phyloP scores from a whole-genome alignment of 1,140 invertebrate genomes.

The Bombus haemorrhoidalis region DNA sequence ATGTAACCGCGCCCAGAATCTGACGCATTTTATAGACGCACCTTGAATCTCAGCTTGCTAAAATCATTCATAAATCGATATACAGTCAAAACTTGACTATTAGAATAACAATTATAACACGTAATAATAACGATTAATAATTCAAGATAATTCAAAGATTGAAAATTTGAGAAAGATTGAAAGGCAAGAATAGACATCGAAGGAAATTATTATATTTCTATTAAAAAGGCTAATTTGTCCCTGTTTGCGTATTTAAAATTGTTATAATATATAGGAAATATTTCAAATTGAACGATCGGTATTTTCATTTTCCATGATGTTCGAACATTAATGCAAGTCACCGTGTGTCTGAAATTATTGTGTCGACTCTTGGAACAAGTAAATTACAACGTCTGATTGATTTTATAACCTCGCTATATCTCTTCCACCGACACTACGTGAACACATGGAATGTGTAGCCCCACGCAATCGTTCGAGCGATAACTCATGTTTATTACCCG shows the following conservation, averaged over 20 bases:
- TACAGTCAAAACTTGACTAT: background rate
- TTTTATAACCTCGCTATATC: background rate
- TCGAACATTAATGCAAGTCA: background rate
- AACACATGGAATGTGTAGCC: slow-evolving; percentile 29
- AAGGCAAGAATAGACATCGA: no score
- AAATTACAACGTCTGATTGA: background rate
- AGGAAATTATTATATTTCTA: no score
- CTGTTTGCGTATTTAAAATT: no score
- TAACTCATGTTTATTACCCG: slow-evolving; percentile 64
- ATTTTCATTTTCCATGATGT: no score
- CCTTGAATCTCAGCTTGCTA: background rate
- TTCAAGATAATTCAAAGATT: no score
- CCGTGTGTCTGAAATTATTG: no score
- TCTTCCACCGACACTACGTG: background rate
- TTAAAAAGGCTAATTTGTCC: no score
- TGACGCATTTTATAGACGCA: background rate
- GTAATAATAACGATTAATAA: no score
- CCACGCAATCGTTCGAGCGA: slow-evolving; percentile 41
- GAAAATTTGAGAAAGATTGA: no score
- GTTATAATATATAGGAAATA: no score
- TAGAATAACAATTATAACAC: background rate
- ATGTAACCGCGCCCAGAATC: background rate
- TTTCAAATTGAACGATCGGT: no score
- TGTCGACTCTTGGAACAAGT: no score
- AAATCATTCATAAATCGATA: background rate